Evolutionary conservation across 2,113 vertebrate species (phyloP).

Genomic region (Cyprinodon tularosa): DNA sequence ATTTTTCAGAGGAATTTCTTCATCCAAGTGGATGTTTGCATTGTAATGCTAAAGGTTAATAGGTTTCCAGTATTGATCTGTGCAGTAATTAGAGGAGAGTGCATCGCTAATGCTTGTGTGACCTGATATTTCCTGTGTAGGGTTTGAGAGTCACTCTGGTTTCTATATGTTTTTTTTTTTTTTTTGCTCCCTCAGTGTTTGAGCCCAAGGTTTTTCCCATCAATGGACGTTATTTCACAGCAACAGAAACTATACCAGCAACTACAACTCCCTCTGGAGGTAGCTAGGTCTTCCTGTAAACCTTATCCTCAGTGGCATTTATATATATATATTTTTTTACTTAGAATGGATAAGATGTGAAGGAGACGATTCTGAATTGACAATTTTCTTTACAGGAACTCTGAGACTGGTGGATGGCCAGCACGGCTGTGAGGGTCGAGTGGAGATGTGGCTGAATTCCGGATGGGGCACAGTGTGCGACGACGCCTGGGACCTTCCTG

Average conservation of each 20-base stretch:
- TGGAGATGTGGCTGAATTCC: constrained; percentile 87
- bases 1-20: background rate
- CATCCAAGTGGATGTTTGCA: constrained; percentile 1
- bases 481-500: constrained; percentile 93
- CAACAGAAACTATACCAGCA: constrained; percentile 38
- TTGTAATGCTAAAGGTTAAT: background rate
- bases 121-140: constrained; percentile 36
- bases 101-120: constrained; percentile 24
- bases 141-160: constrained; percentile 7
- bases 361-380: background rate
- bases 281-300: constrained; percentile 23
- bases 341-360: background rate
- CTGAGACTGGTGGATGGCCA: constrained; percentile 86
- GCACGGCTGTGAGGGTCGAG: constrained; percentile 90
- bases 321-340: background rate
- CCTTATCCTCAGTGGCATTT: background rate
- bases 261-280: constrained; percentile 61
- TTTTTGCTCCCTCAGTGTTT: constrained; percentile 37
- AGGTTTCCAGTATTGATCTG: constrained; percentile 37
- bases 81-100: constrained; percentile 16
- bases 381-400: constrained; percentile 70
- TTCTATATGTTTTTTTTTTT: constrained; percentile 8
- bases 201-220: background rate
- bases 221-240: constrained; percentile 43
- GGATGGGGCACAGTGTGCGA: constrained; percentile 95